Base-by-base conservation (phyloP, 1,140 invertebrate genomes). In the Caenorhabditis tropicalis region DNA sequence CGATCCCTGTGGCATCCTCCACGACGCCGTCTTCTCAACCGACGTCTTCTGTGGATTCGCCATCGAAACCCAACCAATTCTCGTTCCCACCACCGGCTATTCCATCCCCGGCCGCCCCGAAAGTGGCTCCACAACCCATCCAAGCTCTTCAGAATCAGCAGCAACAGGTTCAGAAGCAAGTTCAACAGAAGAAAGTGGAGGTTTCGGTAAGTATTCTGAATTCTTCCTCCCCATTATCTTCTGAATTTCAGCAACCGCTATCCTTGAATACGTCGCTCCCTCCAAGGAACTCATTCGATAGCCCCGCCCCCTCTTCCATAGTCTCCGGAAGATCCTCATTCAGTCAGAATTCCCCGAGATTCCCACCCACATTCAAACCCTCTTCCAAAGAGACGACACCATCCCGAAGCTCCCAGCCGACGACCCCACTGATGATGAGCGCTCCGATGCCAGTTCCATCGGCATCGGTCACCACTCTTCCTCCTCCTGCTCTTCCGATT, bases 71-170 rank as follows among this genome's bases (percentile, higher is more conserved):
- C 1, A 65, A 24, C 7, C 33, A 24, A 15, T 74, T 74, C 65
- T 74, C 65, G n/a, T 74, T 74, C 65, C 65, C 65, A 39, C 65
- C 65, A 43, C 65, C 65, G 15, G 6, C 65, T 0, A 6, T 46
- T 15, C 27, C 36, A 24, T 6, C 12, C 6, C 10, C 58, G 10
- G 16, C 29, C 36, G 15, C 58, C 1, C n/a, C 29, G 19, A 36
- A n/a, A 24, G 7, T 1, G n/a, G 33, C 36, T 24, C 65, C 65
- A n/a, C 58, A 65, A n/a, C 58, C 58, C 0, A 33, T 65, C 36
- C 58, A 65, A 9, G 58, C 58, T 21, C 29, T 65, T n/a, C 58
- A 65, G 31, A 36, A 33, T 36, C 58, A 65, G 31, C 65, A 74
- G 36, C 65, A 74, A 24, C 65, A 65, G 19, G n/a, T 65, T 39